Percentiles rank a stretch among this genome's conserved stretches.
These are phyloP conservation scores for Emydoidea blandingii DNA, from an alignment of 2,797 vertebrate genomes.

Conservation along the genomic window DNA sequence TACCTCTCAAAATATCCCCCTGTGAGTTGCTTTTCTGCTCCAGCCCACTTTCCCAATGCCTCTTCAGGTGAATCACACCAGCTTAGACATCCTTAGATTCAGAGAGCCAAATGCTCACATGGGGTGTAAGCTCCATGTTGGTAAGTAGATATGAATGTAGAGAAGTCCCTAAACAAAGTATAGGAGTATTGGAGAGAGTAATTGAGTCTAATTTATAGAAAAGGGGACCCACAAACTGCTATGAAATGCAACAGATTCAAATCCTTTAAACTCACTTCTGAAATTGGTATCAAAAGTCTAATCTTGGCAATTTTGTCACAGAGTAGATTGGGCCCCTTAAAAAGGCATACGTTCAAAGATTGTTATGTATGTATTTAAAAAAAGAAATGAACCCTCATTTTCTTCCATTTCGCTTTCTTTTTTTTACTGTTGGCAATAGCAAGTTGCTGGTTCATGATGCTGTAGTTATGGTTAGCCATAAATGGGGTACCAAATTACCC, in stretches of 20 bases:
- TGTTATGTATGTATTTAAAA: not conserved
- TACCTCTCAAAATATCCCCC: not conserved
- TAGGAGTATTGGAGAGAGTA: not conserved
- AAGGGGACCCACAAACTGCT: not conserved
- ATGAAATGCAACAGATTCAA: too few relatives aligned
- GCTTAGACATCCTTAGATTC: not conserved
- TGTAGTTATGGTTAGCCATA: not conserved
- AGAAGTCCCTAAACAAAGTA: not conserved
- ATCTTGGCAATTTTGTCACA: not conserved
- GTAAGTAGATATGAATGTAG: not conserved
- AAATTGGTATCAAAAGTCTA: conserved; percentile 10
- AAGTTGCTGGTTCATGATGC: not conserved
- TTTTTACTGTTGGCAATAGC: not conserved
- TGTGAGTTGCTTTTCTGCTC: not conserved
- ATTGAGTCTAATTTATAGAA: not conserved
- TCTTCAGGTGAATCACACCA: not conserved
- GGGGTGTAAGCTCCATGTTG: not conserved
- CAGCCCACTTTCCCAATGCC: not conserved
- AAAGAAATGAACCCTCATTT: not conserved
- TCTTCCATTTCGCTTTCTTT: too few relatives aligned
- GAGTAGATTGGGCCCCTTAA: not conserved
- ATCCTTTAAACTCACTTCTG: not conserved
- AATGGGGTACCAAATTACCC: not conserved
- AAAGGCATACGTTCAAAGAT: not conserved
- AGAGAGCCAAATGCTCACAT: not conserved